Percentiles rank a stretch among this genome's conserved stretches.
These are phyloP conservation scores for Kryphioiulus occultus DNA, from an alignment of 2,888 invertebrate genomes.

Conservation along the genomic window DNA sequence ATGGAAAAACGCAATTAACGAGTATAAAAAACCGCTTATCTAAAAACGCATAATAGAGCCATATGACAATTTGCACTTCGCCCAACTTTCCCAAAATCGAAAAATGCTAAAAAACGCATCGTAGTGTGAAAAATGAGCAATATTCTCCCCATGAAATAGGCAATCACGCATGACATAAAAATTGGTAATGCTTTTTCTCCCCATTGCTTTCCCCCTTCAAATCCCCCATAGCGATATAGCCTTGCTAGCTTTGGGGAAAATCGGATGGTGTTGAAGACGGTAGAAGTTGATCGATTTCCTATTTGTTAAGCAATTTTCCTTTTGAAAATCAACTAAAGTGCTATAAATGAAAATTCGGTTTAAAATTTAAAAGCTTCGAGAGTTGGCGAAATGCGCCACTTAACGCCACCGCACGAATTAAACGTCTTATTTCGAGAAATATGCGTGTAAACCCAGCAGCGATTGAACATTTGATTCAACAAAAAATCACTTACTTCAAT, in stretches of 20 bases:
- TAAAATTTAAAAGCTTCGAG: background rate
- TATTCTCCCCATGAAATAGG: background rate
- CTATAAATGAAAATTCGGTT: background rate
- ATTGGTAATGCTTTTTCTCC: background rate
- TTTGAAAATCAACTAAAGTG: background rate
- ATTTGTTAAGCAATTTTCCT: background rate
- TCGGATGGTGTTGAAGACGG: background rate
- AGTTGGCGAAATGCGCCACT: background rate
- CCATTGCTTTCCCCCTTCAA: background rate
- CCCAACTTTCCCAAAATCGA: background rate
- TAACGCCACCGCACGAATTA: background rate
- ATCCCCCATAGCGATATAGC: background rate
- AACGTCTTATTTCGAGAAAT: background rate
- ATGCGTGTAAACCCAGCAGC: background rate
- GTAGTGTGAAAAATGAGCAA: background rate
- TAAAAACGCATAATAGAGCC: background rate
- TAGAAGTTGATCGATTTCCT: background rate
- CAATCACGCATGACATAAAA: background rate
- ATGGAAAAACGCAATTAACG: background rate
- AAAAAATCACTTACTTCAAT: background rate
- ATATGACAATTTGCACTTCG: conserved; percentile 5
- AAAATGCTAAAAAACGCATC: background rate
- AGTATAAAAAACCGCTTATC: background rate
- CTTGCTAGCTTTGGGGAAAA: background rate
- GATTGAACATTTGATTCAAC: background rate